Base-by-base conservation (phyloP, 1,140 invertebrate species). In the Drosophila ambigua region DNA sequence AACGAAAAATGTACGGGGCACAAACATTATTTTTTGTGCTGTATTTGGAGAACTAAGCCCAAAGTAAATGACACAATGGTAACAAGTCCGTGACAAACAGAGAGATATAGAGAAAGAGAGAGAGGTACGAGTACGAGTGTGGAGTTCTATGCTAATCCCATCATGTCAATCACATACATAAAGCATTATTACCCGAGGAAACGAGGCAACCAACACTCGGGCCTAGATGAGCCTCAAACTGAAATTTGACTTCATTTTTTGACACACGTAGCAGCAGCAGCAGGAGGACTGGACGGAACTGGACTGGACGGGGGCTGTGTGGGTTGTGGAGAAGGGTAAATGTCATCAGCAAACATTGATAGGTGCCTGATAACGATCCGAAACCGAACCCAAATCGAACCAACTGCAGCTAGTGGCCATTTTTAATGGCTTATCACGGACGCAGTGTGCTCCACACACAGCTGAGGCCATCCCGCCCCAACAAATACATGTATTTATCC, bases 381-480 rank as follows among this genome's bases (percentile, higher is more conserved):
- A 68, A 81, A 78, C 35, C 58, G 49, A 82, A 35, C 51, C 57
- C 35, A 39, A 39, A 54, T 61, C 55, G 41, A 71, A 53, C 5
- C 59, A 51, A 79, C 41, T 69, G 53, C 61, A 71, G 54, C 48
- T 81, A 81, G 82, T 87, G 83, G 82, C 82, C 82, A 87, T 87
- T 87, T 87, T 87, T 82, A 79, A 82, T 88, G 69, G 83, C 83
- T 87, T 87, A 87, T 87, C 82, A 87, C 50, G 54, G 54, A 24
- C 35, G 2, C 7, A 24, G 8, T 11, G 26, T 13, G 13, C 31
- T 11, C 31, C 20, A 20, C 20, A 20, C 31, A 35, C 31, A 35
- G 31, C 35, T 39, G 11, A 39, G 35, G 35, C 39, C 48, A 61
- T 46, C 43, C 57, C 74, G 63, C 66, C 67, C 73, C 58, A 59